Base-by-base conservation (phyloP, 2,888 invertebrate genomes). In the Xanthorhoe spadicearia region DNA sequence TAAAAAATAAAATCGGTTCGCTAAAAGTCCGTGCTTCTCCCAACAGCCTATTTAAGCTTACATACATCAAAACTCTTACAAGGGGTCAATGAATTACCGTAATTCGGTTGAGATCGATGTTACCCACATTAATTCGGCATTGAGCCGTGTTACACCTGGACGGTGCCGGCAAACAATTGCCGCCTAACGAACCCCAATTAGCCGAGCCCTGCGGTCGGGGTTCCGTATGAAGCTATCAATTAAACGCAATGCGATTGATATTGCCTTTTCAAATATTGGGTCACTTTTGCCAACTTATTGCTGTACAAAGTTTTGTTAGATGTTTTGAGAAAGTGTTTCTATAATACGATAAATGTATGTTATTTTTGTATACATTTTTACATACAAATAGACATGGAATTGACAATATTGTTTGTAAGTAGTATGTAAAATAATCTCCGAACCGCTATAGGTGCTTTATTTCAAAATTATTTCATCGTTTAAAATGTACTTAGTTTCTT, bases 141-240 rank as follows among this genome's bases (percentile, higher is more conserved):
- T 46, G 67, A 46, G 53, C 58, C 57, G 19, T 64, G 69, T 67
- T 64, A 60, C 64, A 67, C 66, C 67, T 67, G 67, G 66, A 69
- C 68, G 61, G 64, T 66, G 64, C 65, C 63, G 28, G 60, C 84
- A 86, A 87, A 87, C 88, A 88, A 87, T 87, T 76, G 82, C 65
- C 69, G 69, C 71, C 83, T 88, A 89, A 89, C 85, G 86, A 88
- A 85, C 84, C 83, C 86, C 86, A 89, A 88, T 89, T 88, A 88
- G 83, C 69, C 69, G 63, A 65, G 58, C 74, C 78, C 66, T 58
- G 54, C 62, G 46, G 57, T 49, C 57, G 49, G 60, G 53, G 62
- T 59, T 70, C 68, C 62, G 66, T 71, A 69, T 55, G 63, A 64
- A 64, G 64, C 68, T 61, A 71, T 71, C 69, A 65, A 71, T 71